Conservation (phyloP, 2,113 vertebrate genomes). For the Semnornis frantzii region DNA sequence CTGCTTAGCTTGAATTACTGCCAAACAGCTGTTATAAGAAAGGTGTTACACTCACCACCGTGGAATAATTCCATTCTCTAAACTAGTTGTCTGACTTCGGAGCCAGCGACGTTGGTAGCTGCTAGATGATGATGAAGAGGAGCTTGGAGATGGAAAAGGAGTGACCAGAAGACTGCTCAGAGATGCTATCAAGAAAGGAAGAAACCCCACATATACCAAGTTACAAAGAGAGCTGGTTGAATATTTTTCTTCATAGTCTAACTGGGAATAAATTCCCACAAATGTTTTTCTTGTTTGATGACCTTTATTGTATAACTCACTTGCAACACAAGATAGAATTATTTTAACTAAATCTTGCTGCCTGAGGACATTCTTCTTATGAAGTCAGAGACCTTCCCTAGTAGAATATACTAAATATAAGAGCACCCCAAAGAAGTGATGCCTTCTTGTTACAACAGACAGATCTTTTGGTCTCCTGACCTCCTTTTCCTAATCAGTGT, state of each 20-base stretch:
- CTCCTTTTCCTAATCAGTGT: background rate
- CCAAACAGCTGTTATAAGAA: background rate
- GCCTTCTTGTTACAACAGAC: background rate
- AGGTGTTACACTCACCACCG: conserved; percentile 75
- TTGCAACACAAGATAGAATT: background rate
- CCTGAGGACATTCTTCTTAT: background rate
- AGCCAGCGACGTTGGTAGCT: conserved; percentile 89
- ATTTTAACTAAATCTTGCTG: background rate
- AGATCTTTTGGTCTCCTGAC: background rate
- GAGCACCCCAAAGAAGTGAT: background rate
- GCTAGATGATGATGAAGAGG: conserved; percentile 83
- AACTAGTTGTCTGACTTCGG: conserved; percentile 87
- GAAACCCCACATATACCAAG: background rate
- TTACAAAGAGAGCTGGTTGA: background rate
- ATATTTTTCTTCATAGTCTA: background rate
- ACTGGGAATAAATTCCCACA: background rate
- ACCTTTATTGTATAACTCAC: background rate
- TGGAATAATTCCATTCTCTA: conserved; percentile 84
- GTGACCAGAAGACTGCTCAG: conserved; percentile 88
- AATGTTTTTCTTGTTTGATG: background rate
- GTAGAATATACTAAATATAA: background rate
- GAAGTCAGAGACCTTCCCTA: background rate
- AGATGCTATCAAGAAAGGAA: conserved; percentile 76
- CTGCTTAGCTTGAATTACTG: background rate
- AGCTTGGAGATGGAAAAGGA: conserved; percentile 85